Conservation (phyloP, 2,888 invertebrate genomes). For the Leptogaster cylindrica region DNA sequence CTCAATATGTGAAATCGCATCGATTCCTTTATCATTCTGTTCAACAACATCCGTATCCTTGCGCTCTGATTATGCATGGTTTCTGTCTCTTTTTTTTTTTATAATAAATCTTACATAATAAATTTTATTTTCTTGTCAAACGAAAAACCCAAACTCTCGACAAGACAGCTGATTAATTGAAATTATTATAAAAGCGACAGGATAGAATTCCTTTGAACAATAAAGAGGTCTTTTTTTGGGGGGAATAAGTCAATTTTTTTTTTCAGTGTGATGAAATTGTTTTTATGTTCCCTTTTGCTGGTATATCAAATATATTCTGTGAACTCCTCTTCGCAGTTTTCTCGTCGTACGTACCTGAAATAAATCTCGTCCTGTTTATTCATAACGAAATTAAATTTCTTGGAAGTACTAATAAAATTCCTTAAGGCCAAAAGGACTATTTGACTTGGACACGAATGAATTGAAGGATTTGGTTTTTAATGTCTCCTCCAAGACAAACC, state of each 20-base stretch:
- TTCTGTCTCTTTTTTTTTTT: too few relatives aligned
- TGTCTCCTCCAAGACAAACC: too few relatives aligned
- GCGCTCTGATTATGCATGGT: constrained; percentile 4
- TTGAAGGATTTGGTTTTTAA: constrained; percentile 2
- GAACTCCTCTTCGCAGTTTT: neutral
- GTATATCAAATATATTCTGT: neutral
- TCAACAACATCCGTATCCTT: neutral
- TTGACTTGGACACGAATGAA: neutral
- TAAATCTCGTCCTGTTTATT: constrained; percentile 15
- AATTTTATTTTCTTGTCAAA: too few relatives aligned
- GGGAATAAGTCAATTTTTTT: too few relatives aligned
- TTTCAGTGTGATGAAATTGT: constrained; percentile 2
- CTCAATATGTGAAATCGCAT: constrained; percentile 21
- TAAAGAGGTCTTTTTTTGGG: too few relatives aligned
- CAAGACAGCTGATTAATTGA: neutral
- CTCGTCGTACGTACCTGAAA: neutral
- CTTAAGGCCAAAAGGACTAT: neutral
- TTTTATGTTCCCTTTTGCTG: neutral
- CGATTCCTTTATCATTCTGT: neutral
- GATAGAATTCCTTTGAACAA: too few relatives aligned
- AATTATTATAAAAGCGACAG: constrained; percentile 1
- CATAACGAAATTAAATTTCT: constrained; percentile 17
- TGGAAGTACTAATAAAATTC: neutral
- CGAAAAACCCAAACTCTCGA: too few relatives aligned
- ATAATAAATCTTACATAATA: too few relatives aligned